phyloP scores from a whole-genome alignment of 1,140 invertebrate species.

The Colletes latitarsis region DNA sequence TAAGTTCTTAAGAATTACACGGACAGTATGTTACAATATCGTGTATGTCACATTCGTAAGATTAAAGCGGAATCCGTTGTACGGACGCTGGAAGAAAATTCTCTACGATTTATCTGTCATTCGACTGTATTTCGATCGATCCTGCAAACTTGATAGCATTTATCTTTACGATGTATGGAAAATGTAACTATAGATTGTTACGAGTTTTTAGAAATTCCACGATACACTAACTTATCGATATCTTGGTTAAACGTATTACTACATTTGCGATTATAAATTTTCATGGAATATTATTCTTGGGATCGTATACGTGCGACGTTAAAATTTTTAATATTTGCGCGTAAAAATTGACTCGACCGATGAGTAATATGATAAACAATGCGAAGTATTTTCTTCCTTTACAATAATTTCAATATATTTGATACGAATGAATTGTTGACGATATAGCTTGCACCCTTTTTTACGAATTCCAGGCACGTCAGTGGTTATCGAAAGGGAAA shows the following conservation, averaged over 20 bases:
- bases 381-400: not conserved
- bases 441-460: constrained; percentile 19
- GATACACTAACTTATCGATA: not conserved
- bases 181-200: not conserved
- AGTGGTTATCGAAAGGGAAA: constrained; percentile 75
- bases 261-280: not conserved
- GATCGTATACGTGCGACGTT: no score
- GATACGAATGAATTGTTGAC: not conserved
- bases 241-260: not conserved
- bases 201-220: not conserved
- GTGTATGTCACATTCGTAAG: not conserved
- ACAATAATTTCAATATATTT: not conserved
- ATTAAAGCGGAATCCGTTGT: no score
- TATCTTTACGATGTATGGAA: no score
- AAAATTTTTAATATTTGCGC: not conserved
- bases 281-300: not conserved
- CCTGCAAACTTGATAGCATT: not conserved
- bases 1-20: not conserved
- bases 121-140: not conserved
- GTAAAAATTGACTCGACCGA: not conserved
- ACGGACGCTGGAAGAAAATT: not conserved
- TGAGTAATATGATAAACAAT: not conserved
- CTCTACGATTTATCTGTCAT: not conserved
- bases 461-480: constrained; percentile 41
- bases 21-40: not conserved